phyloP scores from a whole-genome alignment of 2,113 vertebrate genomes.

The Chroicocephalus ridibundus region DNA sequence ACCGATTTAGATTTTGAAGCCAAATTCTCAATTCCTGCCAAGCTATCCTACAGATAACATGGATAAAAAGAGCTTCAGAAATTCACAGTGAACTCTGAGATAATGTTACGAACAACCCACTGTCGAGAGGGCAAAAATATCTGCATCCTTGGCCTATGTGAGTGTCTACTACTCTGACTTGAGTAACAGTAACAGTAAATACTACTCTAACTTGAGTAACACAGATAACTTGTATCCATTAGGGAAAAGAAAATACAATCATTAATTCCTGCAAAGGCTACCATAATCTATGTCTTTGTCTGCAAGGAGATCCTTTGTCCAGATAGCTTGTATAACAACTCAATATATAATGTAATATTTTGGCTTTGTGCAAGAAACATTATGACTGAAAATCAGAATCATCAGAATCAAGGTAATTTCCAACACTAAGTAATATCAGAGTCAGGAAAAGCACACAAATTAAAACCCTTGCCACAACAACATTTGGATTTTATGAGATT shows the following conservation, averaged over 20 bases:
- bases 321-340: not conserved
- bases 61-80: not conserved
- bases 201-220: not conserved
- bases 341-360: not conserved
- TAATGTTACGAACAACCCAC: not conserved
- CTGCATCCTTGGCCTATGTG: not conserved
- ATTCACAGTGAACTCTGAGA: not conserved
- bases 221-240: not conserved
- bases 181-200: no score
- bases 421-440: not conserved
- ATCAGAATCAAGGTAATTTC: not conserved
- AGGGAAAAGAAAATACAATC: not conserved
- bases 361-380: not conserved
- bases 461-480: not conserved
- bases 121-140: not conserved
- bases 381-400: not conserved
- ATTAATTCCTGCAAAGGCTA: not conserved
- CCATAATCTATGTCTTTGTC: not conserved
- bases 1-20: not conserved
- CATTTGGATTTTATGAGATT: not conserved
- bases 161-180: not conserved
- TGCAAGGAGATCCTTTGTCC: not conserved
- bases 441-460: not conserved
- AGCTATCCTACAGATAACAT: not conserved
- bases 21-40: not conserved